Conservation (phyloP, 64 coral and sea anemone species). For the Montipora sp. region DNA sequence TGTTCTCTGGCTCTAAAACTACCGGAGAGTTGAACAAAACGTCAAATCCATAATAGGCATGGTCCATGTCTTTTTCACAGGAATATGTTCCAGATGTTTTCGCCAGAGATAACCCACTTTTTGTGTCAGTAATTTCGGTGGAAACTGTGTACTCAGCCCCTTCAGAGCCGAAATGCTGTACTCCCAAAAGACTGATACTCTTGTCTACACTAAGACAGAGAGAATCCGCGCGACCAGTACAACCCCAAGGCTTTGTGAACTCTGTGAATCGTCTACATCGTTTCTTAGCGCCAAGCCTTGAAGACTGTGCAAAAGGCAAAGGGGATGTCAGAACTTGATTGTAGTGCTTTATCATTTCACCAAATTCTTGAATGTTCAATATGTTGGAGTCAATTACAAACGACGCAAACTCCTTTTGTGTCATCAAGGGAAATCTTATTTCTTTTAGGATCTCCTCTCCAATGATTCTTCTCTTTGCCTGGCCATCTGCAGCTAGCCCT, state of each 20-base stretch:
- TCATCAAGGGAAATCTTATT: constrained; percentile 26
- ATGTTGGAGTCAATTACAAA: background rate
- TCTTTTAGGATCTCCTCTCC: background rate
- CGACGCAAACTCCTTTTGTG: background rate
- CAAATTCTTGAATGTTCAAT: background rate
- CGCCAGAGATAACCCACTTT: background rate
- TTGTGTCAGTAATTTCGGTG: background rate
- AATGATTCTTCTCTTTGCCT: background rate
- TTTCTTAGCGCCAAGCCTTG: background rate
- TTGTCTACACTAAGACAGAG: background rate
- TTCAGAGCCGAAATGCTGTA: constrained; percentile 24
- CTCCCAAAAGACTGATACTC: background rate
- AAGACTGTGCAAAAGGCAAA: background rate
- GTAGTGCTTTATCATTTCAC: background rate
- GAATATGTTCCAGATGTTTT: constrained; percentile 2
- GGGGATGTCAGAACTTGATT: background rate
- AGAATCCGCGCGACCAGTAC: fast-evolving
- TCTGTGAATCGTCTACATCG: background rate
- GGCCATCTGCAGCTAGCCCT: background rate
- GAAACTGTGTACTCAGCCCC: background rate
- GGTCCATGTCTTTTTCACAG: background rate
- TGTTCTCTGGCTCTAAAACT: background rate
- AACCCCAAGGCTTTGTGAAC: background rate
- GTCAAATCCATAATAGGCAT: background rate
- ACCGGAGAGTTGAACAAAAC: constrained; percentile 1